Conservation (phyloP, 2,113 vertebrate species). For the Pungitius pungitius region DNA sequence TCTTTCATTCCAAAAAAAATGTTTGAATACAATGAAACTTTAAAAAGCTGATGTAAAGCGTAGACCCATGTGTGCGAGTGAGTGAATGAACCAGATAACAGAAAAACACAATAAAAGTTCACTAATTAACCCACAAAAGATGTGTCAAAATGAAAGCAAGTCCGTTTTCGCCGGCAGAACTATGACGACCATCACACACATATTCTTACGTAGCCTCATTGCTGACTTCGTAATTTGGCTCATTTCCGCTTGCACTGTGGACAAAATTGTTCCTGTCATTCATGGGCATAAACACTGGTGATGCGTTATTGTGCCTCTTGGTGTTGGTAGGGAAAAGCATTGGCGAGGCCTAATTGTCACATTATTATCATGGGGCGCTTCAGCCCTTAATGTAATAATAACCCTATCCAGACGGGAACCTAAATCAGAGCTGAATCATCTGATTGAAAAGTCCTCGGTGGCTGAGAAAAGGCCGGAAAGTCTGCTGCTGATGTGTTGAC, state of each 20-base stretch:
- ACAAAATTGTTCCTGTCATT: conserved; percentile 60
- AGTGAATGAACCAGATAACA: conserved; percentile 5
- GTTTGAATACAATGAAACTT: not conserved
- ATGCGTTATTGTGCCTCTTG: conserved; percentile 62
- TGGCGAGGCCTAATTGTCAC: conserved; percentile 43
- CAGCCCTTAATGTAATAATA: conserved; percentile 41
- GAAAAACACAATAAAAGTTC: not conserved
- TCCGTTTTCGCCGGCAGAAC: conserved; percentile 4
- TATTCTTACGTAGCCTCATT: conserved; percentile 3
- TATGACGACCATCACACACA: conserved; percentile 23
- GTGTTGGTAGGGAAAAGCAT: conserved; percentile 51
- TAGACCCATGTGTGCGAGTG: not conserved
- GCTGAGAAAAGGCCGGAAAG: conserved; percentile 12
- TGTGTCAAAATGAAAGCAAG: conserved; percentile 24
- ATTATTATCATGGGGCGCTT: conserved; percentile 54
- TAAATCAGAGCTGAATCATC: conserved; percentile 30
- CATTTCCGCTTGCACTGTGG: conserved; percentile 52
- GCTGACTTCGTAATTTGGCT: conserved; percentile 52
- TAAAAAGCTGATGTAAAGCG: not conserved
- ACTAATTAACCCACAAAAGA: not conserved
- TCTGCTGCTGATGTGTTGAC: not conserved
- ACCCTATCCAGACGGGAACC: conserved; percentile 39
- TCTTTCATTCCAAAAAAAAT: not conserved
- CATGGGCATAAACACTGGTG: conserved; percentile 41
- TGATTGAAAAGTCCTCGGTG: conserved; percentile 17